Conservation (phyloP, 2,888 invertebrate species). For the Diaperis boleti region DNA sequence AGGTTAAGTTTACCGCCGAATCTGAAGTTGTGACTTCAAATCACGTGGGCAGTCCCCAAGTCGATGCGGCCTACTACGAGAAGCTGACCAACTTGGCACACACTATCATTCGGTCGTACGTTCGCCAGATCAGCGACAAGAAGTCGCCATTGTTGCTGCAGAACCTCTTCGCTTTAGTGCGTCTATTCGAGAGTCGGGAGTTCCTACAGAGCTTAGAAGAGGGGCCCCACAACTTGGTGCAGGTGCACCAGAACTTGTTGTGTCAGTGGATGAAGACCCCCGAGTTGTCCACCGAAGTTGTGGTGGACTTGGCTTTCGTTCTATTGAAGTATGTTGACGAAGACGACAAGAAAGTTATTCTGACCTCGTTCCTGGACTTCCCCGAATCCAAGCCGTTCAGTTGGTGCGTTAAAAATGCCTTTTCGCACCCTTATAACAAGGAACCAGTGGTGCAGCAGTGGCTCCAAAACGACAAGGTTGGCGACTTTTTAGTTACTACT, state of each 20-base stretch:
- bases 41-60: neutral
- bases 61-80: constrained; percentile 61
- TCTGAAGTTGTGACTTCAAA: neutral
- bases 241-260: constrained; percentile 56
- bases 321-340: constrained; percentile 70
- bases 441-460: constrained; percentile 66
- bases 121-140: constrained; percentile 68
- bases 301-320: constrained; percentile 75
- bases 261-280: constrained; percentile 69
- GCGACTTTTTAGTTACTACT: constrained; percentile 64
- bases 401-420: constrained; percentile 66
- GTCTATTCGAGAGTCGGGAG: constrained; percentile 70
- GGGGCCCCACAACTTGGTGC: constrained; percentile 49
- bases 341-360: constrained; percentile 69
- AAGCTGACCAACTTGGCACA: constrained; percentile 67
- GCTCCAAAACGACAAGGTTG: constrained; percentile 65
- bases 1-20: constrained; percentile 68
- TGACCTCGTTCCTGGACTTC: constrained; percentile 68
- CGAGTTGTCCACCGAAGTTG: constrained; percentile 68
- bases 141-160: constrained; percentile 67
- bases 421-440: constrained; percentile 66
- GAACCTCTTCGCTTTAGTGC: constrained; percentile 69
- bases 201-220: constrained; percentile 67
- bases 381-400: constrained; percentile 58
- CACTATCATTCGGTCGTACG: constrained; percentile 61